phyloP scores from a whole-genome alignment of 2,888 invertebrate species.

The Abscondita cerata region DNA sequence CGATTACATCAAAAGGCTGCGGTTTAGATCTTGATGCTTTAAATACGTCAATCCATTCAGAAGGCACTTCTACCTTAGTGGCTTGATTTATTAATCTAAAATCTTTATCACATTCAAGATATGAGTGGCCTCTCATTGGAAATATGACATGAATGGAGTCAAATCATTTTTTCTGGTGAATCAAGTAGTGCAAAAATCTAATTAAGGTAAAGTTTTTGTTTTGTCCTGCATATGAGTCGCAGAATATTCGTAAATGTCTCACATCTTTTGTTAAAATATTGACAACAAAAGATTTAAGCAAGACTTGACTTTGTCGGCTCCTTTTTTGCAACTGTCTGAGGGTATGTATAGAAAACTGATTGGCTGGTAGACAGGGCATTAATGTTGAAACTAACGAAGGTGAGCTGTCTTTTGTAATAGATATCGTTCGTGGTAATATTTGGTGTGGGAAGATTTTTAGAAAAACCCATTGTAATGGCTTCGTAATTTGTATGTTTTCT shows the following conservation, averaged over 20 bases:
- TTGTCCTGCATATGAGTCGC: conserved; percentile 15
- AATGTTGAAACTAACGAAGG: conserved; percentile 42
- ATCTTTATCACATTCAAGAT: conserved; percentile 42
- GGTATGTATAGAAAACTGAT: neutral
- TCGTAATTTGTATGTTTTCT: neutral
- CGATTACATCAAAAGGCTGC: conserved; percentile 35
- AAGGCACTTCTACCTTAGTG: conserved; percentile 35
- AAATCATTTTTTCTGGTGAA: conserved; percentile 38
- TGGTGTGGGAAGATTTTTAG: conserved; percentile 8
- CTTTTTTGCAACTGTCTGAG: neutral
- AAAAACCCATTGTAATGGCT: conserved; percentile 13
- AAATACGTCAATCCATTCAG: conserved; percentile 38
- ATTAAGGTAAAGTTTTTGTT: conserved; percentile 41
- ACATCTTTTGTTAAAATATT: neutral
- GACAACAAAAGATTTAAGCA: neutral
- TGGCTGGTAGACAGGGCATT: conserved; percentile 37
- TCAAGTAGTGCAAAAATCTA: conserved; percentile 41
- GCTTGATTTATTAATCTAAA: conserved; percentile 39
- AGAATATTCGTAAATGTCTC: neutral
- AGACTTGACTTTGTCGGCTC: neutral
- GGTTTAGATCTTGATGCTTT: conserved; percentile 26
- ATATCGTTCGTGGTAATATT: conserved; percentile 24
- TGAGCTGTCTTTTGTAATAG: conserved; percentile 35
- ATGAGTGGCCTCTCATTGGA: conserved; percentile 43
- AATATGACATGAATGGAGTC: conserved; percentile 42